Base-by-base conservation (phyloP, 2,888 invertebrate species). In the Diogma glabrata region DNA sequence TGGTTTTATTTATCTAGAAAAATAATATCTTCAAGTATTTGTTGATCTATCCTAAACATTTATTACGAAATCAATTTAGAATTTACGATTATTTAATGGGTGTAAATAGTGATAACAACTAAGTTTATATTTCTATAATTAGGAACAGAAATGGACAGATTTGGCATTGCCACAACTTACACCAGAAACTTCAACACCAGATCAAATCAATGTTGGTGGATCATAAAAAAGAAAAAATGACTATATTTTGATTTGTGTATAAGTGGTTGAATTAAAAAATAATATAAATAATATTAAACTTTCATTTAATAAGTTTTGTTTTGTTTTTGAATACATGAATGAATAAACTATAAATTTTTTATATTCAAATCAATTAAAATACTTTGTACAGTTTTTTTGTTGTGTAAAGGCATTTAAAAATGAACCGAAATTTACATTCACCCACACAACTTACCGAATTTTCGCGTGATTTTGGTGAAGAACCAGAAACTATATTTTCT, bases 371-470 rank as follows among this genome's bases (percentile, higher is more conserved):
- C n/a, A n/a, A n/a, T n/a, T n/a, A n/a, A n/a, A n/a, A n/a, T n/a
- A n/a, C n/a, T n/a, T n/a, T n/a, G n/a, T n/a, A n/a, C n/a, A n/a
- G n/a, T n/a, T n/a, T n/a, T n/a, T n/a, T n/a, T n/a, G n/a, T n/a
- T n/a, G n/a, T n/a, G n/a, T n/a, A n/a, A n/a, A n/a, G n/a, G n/a
- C n/a, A n/a, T n/a, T n/a, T n/a, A n/a, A 46, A 46, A 55, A 74
- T 77, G 74, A 75, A 75, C 62, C 76, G 74, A 59, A 77, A 80
- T 60, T 67, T 79, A 58, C 75, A 80, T 60, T 79, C 80, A 3
- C 76, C 78, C 46, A 76, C 78, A 12, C 79, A 81, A 64, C 69
- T 87, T 54, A 87, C 87, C 9, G 84, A 87, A 66, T 88, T 88
- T 63, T 83, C 84, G 49, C 83, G 70, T 16, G 61, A 65, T 53